These are phyloP conservation scores for Pampus argenteus DNA, from an alignment of 2,797 vertebrate species.

Conservation along the genomic window DNA sequence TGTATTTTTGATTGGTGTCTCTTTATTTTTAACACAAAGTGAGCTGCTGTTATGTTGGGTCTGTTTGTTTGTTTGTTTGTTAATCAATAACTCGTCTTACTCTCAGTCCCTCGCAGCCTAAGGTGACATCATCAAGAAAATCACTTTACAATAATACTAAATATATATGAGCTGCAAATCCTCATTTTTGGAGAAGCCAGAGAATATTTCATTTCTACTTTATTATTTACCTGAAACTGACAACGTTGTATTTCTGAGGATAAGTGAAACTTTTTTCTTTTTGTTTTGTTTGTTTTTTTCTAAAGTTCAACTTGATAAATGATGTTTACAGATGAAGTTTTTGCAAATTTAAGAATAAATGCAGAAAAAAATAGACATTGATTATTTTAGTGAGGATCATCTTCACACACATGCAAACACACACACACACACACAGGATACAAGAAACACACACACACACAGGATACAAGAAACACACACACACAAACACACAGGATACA, in stretches of 20 bases:
- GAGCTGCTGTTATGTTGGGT: not conserved
- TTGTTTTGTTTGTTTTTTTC: not conserved
- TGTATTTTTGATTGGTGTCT: no score
- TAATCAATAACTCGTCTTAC: no score
- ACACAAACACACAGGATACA: conserved; percentile 44
- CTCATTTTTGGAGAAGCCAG: no score
- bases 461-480: conserved; percentile 17
- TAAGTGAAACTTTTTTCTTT: not conserved
- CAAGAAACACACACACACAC: conserved; percentile 46
- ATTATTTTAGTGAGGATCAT: conserved; percentile 57
- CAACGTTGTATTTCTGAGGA: not conserved
- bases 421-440: conserved; percentile 35
- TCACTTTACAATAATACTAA: no score
- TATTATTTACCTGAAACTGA: no score
- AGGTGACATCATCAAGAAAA: no score
- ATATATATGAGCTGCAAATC: no score
- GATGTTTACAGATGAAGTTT: not conserved
- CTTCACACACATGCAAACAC: conserved; percentile 40
- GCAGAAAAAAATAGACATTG: conserved; percentile 32
- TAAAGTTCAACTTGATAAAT: conserved; percentile 10
- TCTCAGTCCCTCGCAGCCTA: no score
- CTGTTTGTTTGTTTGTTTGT: no score
- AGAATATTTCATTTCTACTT: no score
- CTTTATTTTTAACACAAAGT: no score
- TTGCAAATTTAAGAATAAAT: not conserved